A percentile compares a stretch with the other conserved stretches of the same genome.
phyloP scores from a whole-genome alignment of 92 coral and sea anemone species.

The Bergia puertoricense region DNA sequence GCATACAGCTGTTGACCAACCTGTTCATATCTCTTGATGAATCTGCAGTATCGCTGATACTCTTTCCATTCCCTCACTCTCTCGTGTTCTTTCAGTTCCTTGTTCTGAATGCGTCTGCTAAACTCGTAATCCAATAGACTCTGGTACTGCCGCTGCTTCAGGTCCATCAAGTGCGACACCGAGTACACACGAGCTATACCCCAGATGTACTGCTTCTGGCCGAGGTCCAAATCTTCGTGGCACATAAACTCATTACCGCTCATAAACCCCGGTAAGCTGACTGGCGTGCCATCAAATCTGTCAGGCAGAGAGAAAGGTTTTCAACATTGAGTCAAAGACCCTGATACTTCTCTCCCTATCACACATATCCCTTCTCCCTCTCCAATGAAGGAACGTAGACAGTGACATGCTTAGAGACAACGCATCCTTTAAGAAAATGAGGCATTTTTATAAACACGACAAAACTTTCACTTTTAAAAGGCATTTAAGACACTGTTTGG shows the following conservation, averaged over 20 bases:
- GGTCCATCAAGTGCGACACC: conserved; percentile 75
- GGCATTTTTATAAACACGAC: no score
- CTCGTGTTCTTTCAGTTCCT: conserved; percentile 83
- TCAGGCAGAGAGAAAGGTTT: background rate
- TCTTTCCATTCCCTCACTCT: conserved; percentile 87
- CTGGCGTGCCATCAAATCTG: conserved; percentile 81
- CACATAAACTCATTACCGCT: conserved; percentile 77
- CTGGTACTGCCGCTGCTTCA: conserved; percentile 93
- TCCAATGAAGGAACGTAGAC: no score
- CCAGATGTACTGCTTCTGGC: conserved; percentile 99
- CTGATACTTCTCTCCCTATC: no score
- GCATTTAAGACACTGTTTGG: background rate
- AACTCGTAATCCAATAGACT: conserved; percentile 87
- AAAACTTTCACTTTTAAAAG: background rate
- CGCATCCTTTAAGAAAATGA: no score
- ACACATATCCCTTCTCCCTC: no score
- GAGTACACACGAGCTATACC: conserved; percentile 94
- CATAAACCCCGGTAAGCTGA: conserved; percentile 78
- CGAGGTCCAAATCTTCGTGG: conserved; percentile 82
- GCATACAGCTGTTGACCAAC: conserved; percentile 31
- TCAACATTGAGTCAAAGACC: no score
- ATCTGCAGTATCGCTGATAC: conserved; percentile 78
- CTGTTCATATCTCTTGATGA: conserved; percentile 92
- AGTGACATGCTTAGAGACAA: no score
- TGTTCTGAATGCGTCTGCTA: conserved; percentile 72